Evolutionary conservation across 2,888 invertebrate species (phyloP), one percentile per base, ranked within the genome.

Genomic region (Drosophila dives): DNA sequence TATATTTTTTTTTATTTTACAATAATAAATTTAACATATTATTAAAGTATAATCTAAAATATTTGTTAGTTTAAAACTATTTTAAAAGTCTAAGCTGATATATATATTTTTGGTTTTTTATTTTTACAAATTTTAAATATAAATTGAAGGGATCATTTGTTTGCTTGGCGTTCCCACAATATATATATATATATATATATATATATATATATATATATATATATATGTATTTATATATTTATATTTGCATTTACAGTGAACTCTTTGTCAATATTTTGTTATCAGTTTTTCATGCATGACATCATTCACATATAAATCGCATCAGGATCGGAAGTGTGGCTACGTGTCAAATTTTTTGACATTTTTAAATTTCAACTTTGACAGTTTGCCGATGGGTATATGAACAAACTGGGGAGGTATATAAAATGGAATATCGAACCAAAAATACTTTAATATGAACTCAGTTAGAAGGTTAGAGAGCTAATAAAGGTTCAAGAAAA

Each of bases 261-360:
- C 78, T 84, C 71, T 84, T 81, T 83, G 73, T 67, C 61, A 69
- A 74, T 67, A 75, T 72, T 69, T 76, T 74, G 75, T 89, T 90
- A 90, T 90, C 90, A 77, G 86, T 63, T 75, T 58, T 90, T 90
- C 81, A 90, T 88, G 89, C 90, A 83, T 90, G 90, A 90, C 79
- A 83, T 86, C 81, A 80, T 83, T 81, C 81, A 77, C 69, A 80
- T 79, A 71, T 73, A 64, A 75, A 75, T 75, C 75, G 62, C 72
- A 77, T 74, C 70, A 55, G 61, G 38, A 66, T 69, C 63, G 79
- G 48, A 26, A 58, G 36, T 12, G 63, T 71, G 58, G 69, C 67
- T 73, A 56, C 83, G 65, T 83, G 89, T 89, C 87, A 83, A 42
- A 55, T 66, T 90, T 87, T 80, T 83, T 90, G 91, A 88, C 91